A percentile compares a stretch with the other conserved stretches of the same genome.
These are phyloP conservation scores for Anniella stebbinsi DNA, from an alignment of 2,797 vertebrate genomes.

Conservation along the genomic window DNA sequence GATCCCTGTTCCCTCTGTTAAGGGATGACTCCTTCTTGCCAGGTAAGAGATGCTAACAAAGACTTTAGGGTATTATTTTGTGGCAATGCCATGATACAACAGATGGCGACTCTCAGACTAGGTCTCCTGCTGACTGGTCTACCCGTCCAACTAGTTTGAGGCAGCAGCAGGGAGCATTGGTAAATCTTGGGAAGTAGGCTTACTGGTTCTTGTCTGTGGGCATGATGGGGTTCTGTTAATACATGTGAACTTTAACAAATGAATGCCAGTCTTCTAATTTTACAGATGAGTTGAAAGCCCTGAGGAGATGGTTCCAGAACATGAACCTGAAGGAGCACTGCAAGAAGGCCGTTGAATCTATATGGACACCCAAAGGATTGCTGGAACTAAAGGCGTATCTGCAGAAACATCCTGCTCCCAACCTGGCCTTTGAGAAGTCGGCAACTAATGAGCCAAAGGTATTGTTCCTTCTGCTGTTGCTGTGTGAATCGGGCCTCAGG, in stretches of 20 bases:
- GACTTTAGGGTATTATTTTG: background rate
- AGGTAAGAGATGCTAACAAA: conserved; percentile 60
- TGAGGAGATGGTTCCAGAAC: conserved; percentile 87
- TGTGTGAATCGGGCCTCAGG: background rate
- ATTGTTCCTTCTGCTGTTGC: background rate
- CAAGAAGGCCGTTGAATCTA: conserved; percentile 78
- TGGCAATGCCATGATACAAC: background rate
- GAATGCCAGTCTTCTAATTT: accelerated
- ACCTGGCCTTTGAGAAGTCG: conserved; percentile 62
- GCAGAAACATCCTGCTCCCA: conserved; percentile 85
- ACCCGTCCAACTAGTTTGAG: background rate
- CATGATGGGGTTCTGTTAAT: background rate
- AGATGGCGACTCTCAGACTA: background rate
- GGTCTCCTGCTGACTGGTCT: background rate
- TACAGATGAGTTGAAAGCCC: conserved; percentile 79
- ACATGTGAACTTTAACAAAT: background rate
- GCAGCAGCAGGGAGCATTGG: background rate
- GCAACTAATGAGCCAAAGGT: conserved; percentile 87
- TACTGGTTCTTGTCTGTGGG: background rate
- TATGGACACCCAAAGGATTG: conserved; percentile 82
- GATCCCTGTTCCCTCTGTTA: conserved; percentile 85
- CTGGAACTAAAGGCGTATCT: conserved; percentile 84
- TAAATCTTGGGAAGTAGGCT: background rate
- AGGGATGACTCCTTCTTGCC: conserved; percentile 76
- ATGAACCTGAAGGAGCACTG: conserved; percentile 81